These are phyloP conservation scores for Pristionchus mayeri DNA, from an alignment of 2,888 invertebrate species.

Conservation along the genomic window DNA sequence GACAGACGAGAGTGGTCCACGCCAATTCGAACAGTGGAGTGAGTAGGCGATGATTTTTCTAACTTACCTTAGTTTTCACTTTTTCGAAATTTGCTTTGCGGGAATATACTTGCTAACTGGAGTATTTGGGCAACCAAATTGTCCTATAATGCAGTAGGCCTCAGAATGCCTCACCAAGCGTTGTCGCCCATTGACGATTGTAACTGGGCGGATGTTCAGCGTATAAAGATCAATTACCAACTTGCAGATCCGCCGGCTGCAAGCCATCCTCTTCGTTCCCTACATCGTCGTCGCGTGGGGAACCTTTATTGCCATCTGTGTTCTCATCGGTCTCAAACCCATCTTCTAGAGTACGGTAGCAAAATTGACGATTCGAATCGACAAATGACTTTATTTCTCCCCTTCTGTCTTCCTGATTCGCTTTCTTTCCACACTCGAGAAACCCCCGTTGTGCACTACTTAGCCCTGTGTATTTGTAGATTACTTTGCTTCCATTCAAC, in stretches of 20 bases:
- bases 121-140: too few species aligned
- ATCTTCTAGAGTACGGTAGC: not conserved
- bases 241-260: slow-evolving; percentile 56
- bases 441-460: not conserved
- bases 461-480: too few species aligned
- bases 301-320: slow-evolving; percentile 56
- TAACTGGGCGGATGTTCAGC: too few species aligned
- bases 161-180: too few species aligned
- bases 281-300: slow-evolving; percentile 56
- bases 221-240: too few species aligned
- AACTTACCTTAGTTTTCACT: too few species aligned
- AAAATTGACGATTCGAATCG: too few species aligned
- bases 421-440: not conserved
- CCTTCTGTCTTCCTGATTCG: not conserved
- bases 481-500: too few species aligned
- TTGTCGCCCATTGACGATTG: too few species aligned
- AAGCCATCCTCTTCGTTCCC: slow-evolving; percentile 54
- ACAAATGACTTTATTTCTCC: too few species aligned
- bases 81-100: not conserved
- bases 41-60: not conserved
- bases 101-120: not conserved
- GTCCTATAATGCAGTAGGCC: too few species aligned
- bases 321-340: slow-evolving; percentile 57
- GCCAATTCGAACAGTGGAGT: slow-evolving; percentile 16
- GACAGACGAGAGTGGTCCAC: slow-evolving; percentile 42